Evolutionary conservation across 2,113 vertebrate species (phyloP).

Genomic region (Psilopogon haemacephalus): DNA sequence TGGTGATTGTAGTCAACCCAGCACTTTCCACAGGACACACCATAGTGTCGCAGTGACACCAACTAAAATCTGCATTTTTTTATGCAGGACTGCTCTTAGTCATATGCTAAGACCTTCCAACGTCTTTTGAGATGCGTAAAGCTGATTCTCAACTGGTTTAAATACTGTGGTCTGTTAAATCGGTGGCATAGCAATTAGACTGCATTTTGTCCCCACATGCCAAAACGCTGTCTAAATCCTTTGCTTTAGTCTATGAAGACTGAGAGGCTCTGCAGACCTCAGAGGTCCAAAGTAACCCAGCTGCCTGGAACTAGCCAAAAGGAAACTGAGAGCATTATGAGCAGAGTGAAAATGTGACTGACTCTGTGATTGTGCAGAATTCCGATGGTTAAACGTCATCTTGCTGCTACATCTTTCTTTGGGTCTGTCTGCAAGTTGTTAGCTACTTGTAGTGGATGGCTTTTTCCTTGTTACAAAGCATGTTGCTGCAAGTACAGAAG

Average conservation of each 20-base stretch:
- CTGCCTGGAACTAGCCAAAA: background rate
- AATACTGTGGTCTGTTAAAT: background rate
- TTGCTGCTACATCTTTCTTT: background rate
- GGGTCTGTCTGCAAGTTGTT: background rate
- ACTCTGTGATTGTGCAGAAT: fast-evolving
- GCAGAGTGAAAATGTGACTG: background rate
- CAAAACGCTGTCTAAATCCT: background rate
- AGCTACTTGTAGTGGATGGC: background rate
- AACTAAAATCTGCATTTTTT: background rate
- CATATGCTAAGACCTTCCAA: background rate
- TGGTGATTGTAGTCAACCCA: background rate
- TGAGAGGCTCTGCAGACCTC: background rate
- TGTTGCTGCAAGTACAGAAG: background rate
- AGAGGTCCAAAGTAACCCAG: background rate
- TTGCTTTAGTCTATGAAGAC: background rate
- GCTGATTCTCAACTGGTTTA: background rate
- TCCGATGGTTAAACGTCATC: background rate
- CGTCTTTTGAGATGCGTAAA: background rate
- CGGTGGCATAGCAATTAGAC: background rate
- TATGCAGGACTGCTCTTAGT: background rate
- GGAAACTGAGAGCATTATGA: background rate
- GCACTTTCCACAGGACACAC: background rate
- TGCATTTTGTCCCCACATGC: background rate
- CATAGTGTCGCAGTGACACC: background rate
- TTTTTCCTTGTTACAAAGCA: background rate